phyloP scores from a whole-genome alignment of 1,140 invertebrate genomes.

The Bombus affinis region DNA sequence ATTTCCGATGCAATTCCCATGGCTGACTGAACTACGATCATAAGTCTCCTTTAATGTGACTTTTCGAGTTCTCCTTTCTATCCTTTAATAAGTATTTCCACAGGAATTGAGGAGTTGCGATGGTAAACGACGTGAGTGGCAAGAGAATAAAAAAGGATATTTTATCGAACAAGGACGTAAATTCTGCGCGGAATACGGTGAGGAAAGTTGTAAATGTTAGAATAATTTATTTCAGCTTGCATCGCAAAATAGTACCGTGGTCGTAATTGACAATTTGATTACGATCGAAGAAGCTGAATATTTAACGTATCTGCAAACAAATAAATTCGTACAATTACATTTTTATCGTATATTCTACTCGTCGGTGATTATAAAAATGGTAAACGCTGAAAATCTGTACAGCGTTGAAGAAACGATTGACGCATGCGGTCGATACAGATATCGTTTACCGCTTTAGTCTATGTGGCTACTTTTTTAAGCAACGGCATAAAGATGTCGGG shows the following conservation, averaged over 20 bases:
- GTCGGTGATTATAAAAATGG: too few relatives aligned
- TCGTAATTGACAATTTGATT: not conserved
- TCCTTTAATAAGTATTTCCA: not conserved
- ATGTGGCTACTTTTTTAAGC: too few relatives aligned
- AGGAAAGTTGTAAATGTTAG: not conserved
- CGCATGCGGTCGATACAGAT: too few relatives aligned
- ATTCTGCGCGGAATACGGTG: not conserved
- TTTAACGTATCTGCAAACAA: not conserved
- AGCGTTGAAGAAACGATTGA: too few relatives aligned
- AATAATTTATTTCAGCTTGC: not conserved
- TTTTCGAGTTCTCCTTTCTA: not conserved
- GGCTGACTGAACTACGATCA: not conserved
- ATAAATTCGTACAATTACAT: too few relatives aligned
- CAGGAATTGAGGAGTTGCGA: too few relatives aligned
- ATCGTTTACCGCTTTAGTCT: too few relatives aligned
- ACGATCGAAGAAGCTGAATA: not conserved
- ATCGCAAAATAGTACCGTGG: not conserved
- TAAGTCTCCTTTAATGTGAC: not conserved
- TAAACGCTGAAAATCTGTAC: too few relatives aligned
- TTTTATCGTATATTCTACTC: too few relatives aligned
- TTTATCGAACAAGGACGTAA: not conserved
- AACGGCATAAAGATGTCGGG: not conserved
- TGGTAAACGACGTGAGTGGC: not conserved
- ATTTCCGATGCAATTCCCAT: not conserved
- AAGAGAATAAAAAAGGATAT: not conserved